These are phyloP conservation scores for Leucophenga varia DNA, from an alignment of 1,140 invertebrate species.

Conservation along the genomic window DNA sequence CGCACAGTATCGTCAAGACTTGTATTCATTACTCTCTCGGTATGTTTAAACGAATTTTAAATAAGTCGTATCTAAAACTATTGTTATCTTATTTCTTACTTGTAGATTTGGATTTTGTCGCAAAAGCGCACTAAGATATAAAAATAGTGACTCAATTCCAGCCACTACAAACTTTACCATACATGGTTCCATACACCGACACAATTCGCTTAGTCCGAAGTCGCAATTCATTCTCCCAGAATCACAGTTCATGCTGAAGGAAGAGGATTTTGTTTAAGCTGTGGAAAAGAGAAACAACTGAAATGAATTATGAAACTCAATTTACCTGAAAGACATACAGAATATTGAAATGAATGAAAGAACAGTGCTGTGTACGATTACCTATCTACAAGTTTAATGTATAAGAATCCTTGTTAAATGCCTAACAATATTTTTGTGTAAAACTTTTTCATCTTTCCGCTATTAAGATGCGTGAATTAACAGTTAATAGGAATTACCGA, in stretches of 20 bases:
- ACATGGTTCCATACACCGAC: slow-evolving; percentile 30
- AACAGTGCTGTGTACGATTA: no score
- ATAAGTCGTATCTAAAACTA: background rate
- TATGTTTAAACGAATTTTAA: slow-evolving; percentile 57
- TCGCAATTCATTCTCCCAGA: slow-evolving; percentile 16
- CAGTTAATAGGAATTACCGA: no score
- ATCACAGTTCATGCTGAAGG: slow-evolving; percentile 40
- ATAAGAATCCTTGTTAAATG: no score
- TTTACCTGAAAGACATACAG: no score
- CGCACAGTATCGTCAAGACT: slow-evolving; percentile 79
- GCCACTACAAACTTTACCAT: slow-evolving; percentile 45
- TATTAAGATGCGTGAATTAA: no score
- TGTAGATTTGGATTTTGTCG: slow-evolving; percentile 66
- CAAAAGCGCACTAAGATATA: slow-evolving; percentile 62
- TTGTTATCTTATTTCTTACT: no score
- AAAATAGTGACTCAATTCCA: slow-evolving; percentile 55
- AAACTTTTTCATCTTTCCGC: no score
- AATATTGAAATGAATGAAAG: no score
- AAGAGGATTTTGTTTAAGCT: slow-evolving; percentile 47
- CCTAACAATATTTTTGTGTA: no score
- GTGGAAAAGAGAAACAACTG: no score
- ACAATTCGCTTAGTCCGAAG: slow-evolving; percentile 26
- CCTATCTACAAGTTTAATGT: no score
- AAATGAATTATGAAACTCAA: no score
- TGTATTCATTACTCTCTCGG: slow-evolving; percentile 69